phyloP scores from a whole-genome alignment of 2,888 invertebrate genomes.

The Meiosimyza platycephala region DNA sequence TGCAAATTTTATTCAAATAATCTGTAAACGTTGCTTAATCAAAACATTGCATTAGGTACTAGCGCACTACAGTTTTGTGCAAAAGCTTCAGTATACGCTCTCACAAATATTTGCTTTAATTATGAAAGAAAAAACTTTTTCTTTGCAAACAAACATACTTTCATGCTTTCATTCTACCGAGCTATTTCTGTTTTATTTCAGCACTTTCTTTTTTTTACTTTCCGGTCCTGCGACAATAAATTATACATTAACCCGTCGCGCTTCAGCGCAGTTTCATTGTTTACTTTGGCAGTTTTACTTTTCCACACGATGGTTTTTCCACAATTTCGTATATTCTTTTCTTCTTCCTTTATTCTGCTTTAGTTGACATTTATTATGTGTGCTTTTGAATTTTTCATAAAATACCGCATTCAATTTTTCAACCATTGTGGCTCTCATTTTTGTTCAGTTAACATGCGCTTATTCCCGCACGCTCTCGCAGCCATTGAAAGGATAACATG shows the following conservation, averaged over 20 bases:
- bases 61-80: no score
- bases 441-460: neutral
- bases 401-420: slow-evolving; percentile 10
- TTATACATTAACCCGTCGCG: slow-evolving; percentile 13
- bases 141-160: no score
- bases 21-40: no score
- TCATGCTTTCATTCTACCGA: no score
- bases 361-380: slow-evolving; percentile 8
- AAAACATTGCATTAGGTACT: no score
- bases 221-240: slow-evolving; percentile 17
- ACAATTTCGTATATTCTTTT: neutral
- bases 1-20: no score
- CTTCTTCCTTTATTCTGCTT: neutral
- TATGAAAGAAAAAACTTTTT: no score
- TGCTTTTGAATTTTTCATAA: neutral
- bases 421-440: slow-evolving; percentile 9
- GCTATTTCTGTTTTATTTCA: no score
- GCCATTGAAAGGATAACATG: neutral
- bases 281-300: slow-evolving; percentile 9
- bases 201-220: no score
- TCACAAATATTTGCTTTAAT: no score
- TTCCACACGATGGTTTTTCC: neutral
- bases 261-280: slow-evolving; percentile 11
- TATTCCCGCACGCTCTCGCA: neutral
- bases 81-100: no score